phyloP scores from a whole-genome alignment of 92 coral and sea anemone species.

The Diadumene lineata region DNA sequence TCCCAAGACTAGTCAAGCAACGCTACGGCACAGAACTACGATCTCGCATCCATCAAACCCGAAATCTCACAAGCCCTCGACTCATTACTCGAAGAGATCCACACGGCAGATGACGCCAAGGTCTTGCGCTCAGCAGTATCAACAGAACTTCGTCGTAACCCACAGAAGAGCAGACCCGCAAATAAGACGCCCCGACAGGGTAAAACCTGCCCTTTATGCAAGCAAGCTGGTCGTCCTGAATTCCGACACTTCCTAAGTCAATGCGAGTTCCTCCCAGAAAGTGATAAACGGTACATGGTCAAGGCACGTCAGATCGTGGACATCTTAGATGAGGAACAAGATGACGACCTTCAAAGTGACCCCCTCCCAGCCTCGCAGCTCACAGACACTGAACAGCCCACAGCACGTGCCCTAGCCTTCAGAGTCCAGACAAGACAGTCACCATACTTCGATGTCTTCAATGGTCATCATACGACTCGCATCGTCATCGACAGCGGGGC shows the following conservation, averaged over 20 bases:
- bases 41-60: conserved; percentile 51
- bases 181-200: conserved; percentile 26
- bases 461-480: conserved; percentile 41
- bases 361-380: neutral
- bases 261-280: conserved; percentile 56
- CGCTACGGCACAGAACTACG: conserved; percentile 49
- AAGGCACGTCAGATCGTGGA: conserved; percentile 55
- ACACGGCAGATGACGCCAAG: conserved; percentile 41
- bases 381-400: too few species aligned
- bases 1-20: conserved; percentile 44
- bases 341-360: conserved; percentile 9
- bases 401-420: conserved; percentile 1
- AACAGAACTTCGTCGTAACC: conserved; percentile 7
- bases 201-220: conserved; percentile 52
- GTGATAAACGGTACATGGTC: conserved; percentile 49
- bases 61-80: conserved; percentile 50
- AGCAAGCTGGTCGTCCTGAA: conserved; percentile 59
- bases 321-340: conserved; percentile 41
- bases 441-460: conserved; percentile 51
- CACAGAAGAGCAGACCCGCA: neutral
- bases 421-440: conserved; percentile 51
- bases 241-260: conserved; percentile 45
- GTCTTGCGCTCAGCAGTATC: conserved; percentile 21
- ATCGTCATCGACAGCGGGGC: conserved; percentile 56
- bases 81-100: conserved; percentile 40